phyloP scores from a whole-genome alignment of 2,888 invertebrate genomes.

The Bombylius major region DNA sequence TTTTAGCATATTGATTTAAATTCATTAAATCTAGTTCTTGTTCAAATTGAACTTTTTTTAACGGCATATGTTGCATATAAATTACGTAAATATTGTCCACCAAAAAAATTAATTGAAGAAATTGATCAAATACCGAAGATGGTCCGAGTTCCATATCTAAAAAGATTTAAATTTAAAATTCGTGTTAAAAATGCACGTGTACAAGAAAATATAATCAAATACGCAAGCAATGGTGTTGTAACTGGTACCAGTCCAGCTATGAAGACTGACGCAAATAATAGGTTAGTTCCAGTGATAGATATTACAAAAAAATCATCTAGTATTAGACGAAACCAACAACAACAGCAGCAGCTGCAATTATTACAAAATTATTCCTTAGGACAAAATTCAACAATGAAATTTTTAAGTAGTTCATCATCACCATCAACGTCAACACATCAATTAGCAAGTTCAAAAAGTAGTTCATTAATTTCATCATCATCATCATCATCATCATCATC shows the following conservation, averaged over 20 bases:
- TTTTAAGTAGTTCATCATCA: background rate
- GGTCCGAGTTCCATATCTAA: constrained; percentile 51
- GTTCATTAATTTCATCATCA: too few relatives aligned
- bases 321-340: constrained; percentile 13
- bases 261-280: constrained; percentile 32
- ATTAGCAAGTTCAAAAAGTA: background rate
- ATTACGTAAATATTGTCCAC: constrained; percentile 59
- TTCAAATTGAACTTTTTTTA: constrained; percentile 53
- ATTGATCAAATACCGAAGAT: constrained; percentile 46
- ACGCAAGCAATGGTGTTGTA: constrained; percentile 25
- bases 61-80: constrained; percentile 79
- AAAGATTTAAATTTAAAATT: constrained; percentile 51
- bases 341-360: too few relatives aligned
- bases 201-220: constrained; percentile 26
- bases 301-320: constrained; percentile 16
- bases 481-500: background rate
- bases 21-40: constrained; percentile 49
- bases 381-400: background rate
- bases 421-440: background rate
- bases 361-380: too few relatives aligned
- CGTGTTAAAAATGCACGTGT: constrained; percentile 35
- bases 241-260: constrained; percentile 39
- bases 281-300: constrained; percentile 27
- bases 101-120: constrained; percentile 56
- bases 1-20: constrained; percentile 52